A percentile compares a stretch with the other conserved stretches of the same genome.
These are phyloP conservation scores for Colius striatus DNA, from an alignment of 2,113 vertebrate genomes.

Conservation along the genomic window DNA sequence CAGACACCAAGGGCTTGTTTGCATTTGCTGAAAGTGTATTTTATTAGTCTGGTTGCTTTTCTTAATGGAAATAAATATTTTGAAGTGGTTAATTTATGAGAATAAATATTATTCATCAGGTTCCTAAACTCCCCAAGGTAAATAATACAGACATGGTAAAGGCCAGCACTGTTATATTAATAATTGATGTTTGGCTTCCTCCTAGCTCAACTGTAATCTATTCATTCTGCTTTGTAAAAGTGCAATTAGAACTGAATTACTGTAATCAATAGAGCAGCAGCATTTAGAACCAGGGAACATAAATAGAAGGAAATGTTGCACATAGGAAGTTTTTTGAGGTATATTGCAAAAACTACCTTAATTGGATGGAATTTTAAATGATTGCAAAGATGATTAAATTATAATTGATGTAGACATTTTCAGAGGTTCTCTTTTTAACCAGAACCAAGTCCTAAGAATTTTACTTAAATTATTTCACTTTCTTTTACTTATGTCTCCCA, in stretches of 20 bases:
- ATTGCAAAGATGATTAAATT: neutral
- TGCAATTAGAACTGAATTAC: conserved; percentile 77
- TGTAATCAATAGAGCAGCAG: conserved; percentile 77
- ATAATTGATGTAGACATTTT: neutral
- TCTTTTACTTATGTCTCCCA: neutral
- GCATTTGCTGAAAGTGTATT: neutral
- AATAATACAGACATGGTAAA: conserved; percentile 62
- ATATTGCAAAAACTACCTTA: neutral
- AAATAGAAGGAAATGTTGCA: conserved; percentile 32
- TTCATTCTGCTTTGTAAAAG: conserved; percentile 64
- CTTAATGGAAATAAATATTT: conserved; percentile 63
- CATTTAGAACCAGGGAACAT: conserved; percentile 54
- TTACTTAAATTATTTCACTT: neutral
- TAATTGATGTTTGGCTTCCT: conserved; percentile 72
- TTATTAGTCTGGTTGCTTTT: conserved; percentile 22
- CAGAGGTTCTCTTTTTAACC: conserved; percentile 6
- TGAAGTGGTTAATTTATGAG: conserved; percentile 55
- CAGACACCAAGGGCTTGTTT: conserved; percentile 3
- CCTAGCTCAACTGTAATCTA: conserved; percentile 57
- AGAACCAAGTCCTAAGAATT: neutral
- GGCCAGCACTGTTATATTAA: conserved; percentile 66
- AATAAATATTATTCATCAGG: conserved; percentile 46
- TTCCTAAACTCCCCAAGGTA: conserved; percentile 48
- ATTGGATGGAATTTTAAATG: conserved; percentile 2
- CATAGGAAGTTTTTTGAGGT: conserved; percentile 39